Conservation (phyloP, 1,140 invertebrate genomes). For the Drosophila nasuta region DNA sequence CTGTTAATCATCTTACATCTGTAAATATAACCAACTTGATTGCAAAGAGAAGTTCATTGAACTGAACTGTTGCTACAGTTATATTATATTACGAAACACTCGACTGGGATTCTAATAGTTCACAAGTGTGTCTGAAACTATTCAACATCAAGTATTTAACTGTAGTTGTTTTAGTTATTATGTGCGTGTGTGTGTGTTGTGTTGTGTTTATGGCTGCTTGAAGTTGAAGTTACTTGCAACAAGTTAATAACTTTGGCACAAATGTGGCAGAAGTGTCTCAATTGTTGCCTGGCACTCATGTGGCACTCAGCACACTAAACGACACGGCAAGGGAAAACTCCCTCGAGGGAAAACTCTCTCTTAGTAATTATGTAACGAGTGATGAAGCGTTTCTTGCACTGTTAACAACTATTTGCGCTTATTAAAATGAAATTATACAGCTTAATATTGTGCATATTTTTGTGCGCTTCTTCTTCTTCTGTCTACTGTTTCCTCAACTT, state of each 20-base stretch:
- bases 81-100: neutral
- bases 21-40: too few relatives aligned
- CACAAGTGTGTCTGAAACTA: slow-evolving; percentile 26
- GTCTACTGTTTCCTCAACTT: neutral
- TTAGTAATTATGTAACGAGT: slow-evolving; percentile 40
- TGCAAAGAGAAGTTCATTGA: neutral
- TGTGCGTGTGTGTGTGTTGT: too few relatives aligned
- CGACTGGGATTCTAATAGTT: slow-evolving; percentile 3
- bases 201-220: slow-evolving; percentile 38
- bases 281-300: slow-evolving; percentile 34
- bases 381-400: slow-evolving; percentile 63
- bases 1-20: too few relatives aligned
- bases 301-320: slow-evolving; percentile 32
- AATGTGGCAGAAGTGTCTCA: slow-evolving; percentile 39
- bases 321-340: slow-evolving; percentile 8
- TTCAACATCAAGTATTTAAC: neutral
- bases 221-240: slow-evolving; percentile 36
- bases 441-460: slow-evolving; percentile 37
- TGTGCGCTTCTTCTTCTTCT: neutral
- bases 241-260: slow-evolving; percentile 75
- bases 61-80: neutral
- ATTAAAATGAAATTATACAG: slow-evolving; percentile 76
- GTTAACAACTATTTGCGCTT: slow-evolving; percentile 65
- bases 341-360: neutral
- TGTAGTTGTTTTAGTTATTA: slow-evolving; percentile 17